Evolutionary conservation across 1,140 invertebrate genomes (phyloP).

Genomic region (Drosophila elegans): DNA sequence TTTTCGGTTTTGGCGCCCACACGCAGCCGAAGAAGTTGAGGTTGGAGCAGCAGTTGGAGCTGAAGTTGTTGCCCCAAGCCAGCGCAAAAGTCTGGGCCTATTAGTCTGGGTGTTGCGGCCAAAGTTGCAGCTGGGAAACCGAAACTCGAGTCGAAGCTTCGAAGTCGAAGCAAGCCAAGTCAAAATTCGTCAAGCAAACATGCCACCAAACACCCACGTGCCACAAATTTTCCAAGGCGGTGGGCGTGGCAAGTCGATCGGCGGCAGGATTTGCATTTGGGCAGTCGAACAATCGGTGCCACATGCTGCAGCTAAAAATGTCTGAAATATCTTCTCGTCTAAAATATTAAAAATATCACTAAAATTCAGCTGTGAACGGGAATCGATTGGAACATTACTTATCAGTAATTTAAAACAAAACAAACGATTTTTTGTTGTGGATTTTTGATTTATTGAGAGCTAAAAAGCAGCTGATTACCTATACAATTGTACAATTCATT

Average conservation of each 20-base stretch:
- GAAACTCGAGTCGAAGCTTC: constrained; percentile 5
- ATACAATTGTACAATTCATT: no score
- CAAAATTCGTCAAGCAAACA: constrained; percentile 74
- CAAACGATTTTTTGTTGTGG: no score
- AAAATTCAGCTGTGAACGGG: no score
- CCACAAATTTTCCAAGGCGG: constrained; percentile 26
- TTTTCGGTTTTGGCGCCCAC: constrained; percentile 61
- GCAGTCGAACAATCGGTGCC: constrained; percentile 29
- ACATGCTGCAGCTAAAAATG: constrained; percentile 17
- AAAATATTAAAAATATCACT: no score
- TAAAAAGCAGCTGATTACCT: no score
- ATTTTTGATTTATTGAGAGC: no score
- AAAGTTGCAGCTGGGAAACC: constrained; percentile 37
- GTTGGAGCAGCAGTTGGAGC: constrained; percentile 16
- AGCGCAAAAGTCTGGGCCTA: constrained; percentile 9
- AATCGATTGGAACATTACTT: no score
- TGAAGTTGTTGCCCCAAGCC: constrained; percentile 15
- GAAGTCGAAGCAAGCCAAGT: constrained; percentile 28
- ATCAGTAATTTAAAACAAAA: no score
- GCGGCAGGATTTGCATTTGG: constrained; percentile 66
- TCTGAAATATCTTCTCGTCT: not conserved
- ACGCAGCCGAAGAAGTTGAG: constrained; percentile 35
- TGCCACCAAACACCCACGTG: constrained; percentile 37
- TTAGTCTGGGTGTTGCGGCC: constrained; percentile 14
- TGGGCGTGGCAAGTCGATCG: constrained; percentile 62